Evolutionary conservation across 30 jellyfish, hydroid and myxozoan genomes (phyloP), one percentile per base, ranked within the genome.

Genomic region (Turritopsis dohrnii): DNA sequence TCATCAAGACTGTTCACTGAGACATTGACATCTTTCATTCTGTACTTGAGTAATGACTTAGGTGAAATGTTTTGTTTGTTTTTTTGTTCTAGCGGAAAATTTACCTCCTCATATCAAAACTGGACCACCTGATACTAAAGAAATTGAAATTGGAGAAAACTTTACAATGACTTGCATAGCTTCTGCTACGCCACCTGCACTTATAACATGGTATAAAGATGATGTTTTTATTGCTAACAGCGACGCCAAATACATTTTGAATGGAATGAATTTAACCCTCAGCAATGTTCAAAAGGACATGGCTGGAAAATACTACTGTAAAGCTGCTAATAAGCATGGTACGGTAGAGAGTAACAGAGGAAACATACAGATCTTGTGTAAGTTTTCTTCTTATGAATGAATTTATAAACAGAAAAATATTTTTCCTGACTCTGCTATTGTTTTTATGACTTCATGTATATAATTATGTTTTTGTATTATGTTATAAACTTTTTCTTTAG

Each of bases 151-250:
- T 52, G 28, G 23, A 21, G 16, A 52, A 53, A 53, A 21, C 66
- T 7, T 53, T 16, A 21, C 69, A 21, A 8, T 81, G 60, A 85
- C 87, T 52, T 81, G 88, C 54, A 52, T 21, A 53, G 74, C 29
- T n/a, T 29, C 66, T 53, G 72, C 88, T 18, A 29, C 27, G 8
- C 28, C 28, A 0, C 9, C 85, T 54, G 86, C 85, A 0, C 29
- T 0, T 21, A 30, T 81, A 72, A 9, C 66, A 18, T 81, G 88
- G 88, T 81, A 54, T 7, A 81, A 81, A 66, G 88, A 81, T 66
- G 71, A 66, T 23, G 54, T 0, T 21, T 1, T 74, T 21, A 16
- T 74, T 29, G 0, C n/a, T 27, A 19, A 69, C 30, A 1, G 22
- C 9, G 22, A 69, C 19, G 17, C 28, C 28, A 69, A 27, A 0